These are phyloP conservation scores for Xylocopa sonorina DNA, from an alignment of 1,140 invertebrate species.

Conservation along the genomic window DNA sequence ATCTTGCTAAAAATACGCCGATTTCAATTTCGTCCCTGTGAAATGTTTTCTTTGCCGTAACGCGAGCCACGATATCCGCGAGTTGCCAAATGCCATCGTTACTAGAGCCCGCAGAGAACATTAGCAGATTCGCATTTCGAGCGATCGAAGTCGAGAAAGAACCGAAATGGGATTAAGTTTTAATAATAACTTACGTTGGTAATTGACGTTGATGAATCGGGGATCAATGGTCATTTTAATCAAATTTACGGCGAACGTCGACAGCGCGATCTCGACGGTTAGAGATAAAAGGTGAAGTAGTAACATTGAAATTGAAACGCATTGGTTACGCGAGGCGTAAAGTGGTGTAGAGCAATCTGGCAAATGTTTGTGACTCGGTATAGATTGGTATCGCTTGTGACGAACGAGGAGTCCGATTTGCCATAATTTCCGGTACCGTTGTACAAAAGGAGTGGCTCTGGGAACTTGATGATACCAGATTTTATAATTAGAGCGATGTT, in stretches of 20 bases:
- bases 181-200: too few species aligned
- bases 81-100: not conserved
- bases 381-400: not conserved
- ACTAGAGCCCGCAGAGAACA: too few species aligned
- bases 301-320: not conserved
- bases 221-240: too few species aligned
- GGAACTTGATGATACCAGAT: conserved; percentile 4
- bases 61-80: not conserved
- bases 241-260: not conserved
- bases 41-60: not conserved
- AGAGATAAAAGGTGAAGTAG: not conserved
- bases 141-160: too few species aligned
- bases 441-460: not conserved
- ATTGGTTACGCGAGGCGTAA: not conserved
- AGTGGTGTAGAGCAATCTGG: conserved; percentile 5
- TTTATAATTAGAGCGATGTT: conserved; percentile 25
- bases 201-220: too few species aligned
- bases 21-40: not conserved
- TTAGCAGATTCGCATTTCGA: too few species aligned
- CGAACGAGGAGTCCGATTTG: not conserved
- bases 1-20: conserved; percentile 9
- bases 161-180: too few species aligned
- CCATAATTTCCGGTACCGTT: not conserved
- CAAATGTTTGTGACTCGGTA: not conserved
- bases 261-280: not conserved